Evolutionary conservation across 2,888 invertebrate species (phyloP), one percentile per base, ranked within the genome.

Genomic region (Chirona hameri): DNA sequence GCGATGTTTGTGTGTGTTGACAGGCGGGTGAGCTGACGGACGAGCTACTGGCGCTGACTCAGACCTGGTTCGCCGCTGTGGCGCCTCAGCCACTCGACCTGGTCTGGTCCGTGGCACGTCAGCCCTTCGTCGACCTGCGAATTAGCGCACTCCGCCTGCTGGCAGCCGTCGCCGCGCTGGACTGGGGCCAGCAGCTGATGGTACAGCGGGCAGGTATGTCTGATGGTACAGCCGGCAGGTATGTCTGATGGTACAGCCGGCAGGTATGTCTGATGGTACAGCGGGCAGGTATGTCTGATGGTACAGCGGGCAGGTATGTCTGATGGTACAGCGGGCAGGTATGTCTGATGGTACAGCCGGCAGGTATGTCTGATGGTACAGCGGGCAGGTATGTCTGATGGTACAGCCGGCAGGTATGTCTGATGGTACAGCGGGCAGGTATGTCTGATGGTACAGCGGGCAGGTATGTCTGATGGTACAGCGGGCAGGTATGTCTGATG

Each of bases 61-160:
- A 91, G 85, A 88, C 88, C 31, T 94, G 94, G 94, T 94, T 92
- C 92, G 85, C 94, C 93, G 88, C 96, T 96, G 18, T 96, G 57
- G 83, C 65, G 21, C 69, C 83, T n/a, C 82, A 83, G 31, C 81
- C 83, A 65, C 46, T 85, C 10, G 69, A 81, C 31, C 72, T 79
- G n/a, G 82, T 85, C 27, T 81, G 81, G 65, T 76, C 76, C 39
- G 55, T 84, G 72, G 83, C 84, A n/a, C 92, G 92, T 84, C 94
- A 93, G 88, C 96, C 97, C 14, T 96, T 97, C 87, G 89, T 91
- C 0, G 96, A 97, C 85, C 90, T 96, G 27, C 92, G 93, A 86
- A 87, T 92, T 83, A 92, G 93, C 27, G 92, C 93, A 31, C 89
- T 95, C 79, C 89, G 90, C 27, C 89, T 95, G 55, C 88, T 96